Base-by-base conservation (phyloP, 2,797 vertebrate species). In the Enteromius treurensis region DNA sequence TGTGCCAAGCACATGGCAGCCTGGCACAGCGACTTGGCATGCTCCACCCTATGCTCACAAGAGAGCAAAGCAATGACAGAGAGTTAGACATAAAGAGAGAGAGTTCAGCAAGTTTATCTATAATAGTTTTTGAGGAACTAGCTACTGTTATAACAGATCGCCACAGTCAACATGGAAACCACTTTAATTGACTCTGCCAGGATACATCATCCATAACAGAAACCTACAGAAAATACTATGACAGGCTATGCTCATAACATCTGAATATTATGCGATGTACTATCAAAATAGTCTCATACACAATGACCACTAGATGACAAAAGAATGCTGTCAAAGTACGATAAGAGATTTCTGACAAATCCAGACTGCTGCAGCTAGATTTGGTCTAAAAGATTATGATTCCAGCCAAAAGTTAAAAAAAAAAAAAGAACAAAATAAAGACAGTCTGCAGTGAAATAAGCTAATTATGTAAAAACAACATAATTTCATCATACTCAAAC, bases 1-100 rank as follows among this genome's bases (percentile, higher is more conserved):
- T 81, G 75, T 79, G 84, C 80, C 80, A 82, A 82, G 80, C 80
- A 82, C 80, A 84, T 84, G 82, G 69, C 58, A 71, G 79, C 80
- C 68, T 83, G 85, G 77, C 80, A 86, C 58, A 68, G 49, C 14
- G 58, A 82, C 73, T 76, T 82, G 81, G 71, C 71, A 80, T 53
- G 29, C 60, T 80, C 23, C 60, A 77, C 71, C 55, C 62, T 68
- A 42, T 74, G 62, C 58, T 75, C 68, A 84, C 77, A 84, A 58
- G 77, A 80, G 83, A 71, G 73, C 81, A 82, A 82, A 76, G 47
- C 71, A 82, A 82, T 76, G 71, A 76, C 81, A 82, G 71, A 82
- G 71, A 67, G 62, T 53, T n/a, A 55, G 60, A 40, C 47, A 47
- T 14, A 29, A 4, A 13, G 23, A 19, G 45, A 17, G 60, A 17